Conservation (phyloP, 2,888 invertebrate species). For the Melikaiella ostensackeni region DNA sequence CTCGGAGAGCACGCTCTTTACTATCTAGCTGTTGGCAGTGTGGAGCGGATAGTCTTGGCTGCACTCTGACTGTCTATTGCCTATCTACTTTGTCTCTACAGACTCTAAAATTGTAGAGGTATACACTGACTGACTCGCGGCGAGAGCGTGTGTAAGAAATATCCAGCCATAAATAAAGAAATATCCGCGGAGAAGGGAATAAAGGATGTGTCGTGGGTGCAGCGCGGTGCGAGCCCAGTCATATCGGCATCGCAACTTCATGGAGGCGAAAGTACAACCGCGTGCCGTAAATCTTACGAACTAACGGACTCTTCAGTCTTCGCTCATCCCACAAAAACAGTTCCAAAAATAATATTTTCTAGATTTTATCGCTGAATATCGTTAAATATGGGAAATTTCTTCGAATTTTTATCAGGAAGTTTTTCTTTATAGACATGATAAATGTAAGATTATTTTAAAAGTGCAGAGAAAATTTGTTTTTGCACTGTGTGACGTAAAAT, state of each 20-base stretch:
- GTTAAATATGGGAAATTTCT: too few species aligned
- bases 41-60: slow-evolving; percentile 14
- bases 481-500: too few species aligned
- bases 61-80: background rate
- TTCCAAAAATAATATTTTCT: too few species aligned
- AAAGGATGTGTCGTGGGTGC: slow-evolving; percentile 68
- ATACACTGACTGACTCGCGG: background rate
- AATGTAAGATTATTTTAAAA: too few species aligned
- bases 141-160: slow-evolving; percentile 51
- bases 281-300: slow-evolving; percentile 51
- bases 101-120: background rate
- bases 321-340: background rate
- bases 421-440: too few species aligned
- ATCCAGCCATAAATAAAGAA: slow-evolving; percentile 56
- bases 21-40: slow-evolving; percentile 46
- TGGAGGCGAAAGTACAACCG: slow-evolving; percentile 41
- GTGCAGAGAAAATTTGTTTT: too few species aligned
- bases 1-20: slow-evolving; percentile 45
- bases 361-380: too few species aligned
- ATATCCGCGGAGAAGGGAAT: slow-evolving; percentile 59
- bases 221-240: slow-evolving; percentile 56
- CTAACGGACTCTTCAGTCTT: slow-evolving; percentile 44
- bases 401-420: too few species aligned
- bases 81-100: slow-evolving; percentile 1
- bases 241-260: slow-evolving; percentile 52